Conservation (phyloP, 2,797 vertebrate genomes). For the Rachycentron canadum region DNA sequence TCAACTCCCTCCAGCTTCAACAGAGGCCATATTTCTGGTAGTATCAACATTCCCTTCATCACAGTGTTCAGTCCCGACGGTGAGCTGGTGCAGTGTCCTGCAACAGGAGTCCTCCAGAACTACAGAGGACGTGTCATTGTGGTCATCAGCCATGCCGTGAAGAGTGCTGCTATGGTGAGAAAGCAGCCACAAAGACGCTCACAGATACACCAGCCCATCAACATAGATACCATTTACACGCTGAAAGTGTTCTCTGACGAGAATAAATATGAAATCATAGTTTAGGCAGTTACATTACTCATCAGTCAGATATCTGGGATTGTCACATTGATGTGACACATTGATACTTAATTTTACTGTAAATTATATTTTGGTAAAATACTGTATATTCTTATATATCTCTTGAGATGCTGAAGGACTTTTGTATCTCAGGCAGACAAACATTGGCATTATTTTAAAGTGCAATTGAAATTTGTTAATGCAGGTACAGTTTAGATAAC, state of each 20-base stretch:
- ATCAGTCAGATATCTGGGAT: no score
- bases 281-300: no score
- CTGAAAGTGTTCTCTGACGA: neutral
- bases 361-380: neutral
- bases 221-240: neutral
- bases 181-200: neutral
- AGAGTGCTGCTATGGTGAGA: constrained; percentile 90
- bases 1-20: constrained; percentile 85
- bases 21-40: constrained; percentile 94
- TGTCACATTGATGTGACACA: no score
- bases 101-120: constrained; percentile 87
- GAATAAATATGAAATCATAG: neutral
- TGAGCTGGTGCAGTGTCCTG: constrained; percentile 90
- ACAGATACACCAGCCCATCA: neutral
- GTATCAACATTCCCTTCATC: constrained; percentile 93
- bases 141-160: constrained; percentile 90
- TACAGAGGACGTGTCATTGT: constrained; percentile 94
- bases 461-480: neutral
- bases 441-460: neutral
- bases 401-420: neutral
- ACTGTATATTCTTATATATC: neutral
- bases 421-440: neutral
- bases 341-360: neutral
- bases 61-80: constrained; percentile 89
- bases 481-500: neutral